Evolutionary conservation across 2,888 invertebrate species (phyloP).

Genomic region (Coleophora deauratella): DNA sequence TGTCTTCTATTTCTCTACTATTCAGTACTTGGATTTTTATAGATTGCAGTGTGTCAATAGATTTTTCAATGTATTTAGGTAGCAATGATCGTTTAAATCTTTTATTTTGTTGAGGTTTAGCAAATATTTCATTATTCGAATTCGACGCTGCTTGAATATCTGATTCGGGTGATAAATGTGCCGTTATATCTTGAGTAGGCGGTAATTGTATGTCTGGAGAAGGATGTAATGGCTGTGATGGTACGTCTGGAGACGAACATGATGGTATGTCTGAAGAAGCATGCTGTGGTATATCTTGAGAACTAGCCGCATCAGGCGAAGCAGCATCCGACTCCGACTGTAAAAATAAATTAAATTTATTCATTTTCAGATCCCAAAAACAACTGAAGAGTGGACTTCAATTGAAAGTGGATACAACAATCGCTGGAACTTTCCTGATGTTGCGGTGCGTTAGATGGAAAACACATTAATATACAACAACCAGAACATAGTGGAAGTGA

Average conservation of each 20-base stretch:
- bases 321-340: neutral
- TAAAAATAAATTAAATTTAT: neutral
- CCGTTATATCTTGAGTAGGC: too few relatives aligned
- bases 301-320: neutral
- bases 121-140: neutral
- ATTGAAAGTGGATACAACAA: neutral
- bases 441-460: conserved; percentile 1
- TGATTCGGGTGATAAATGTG: too few relatives aligned
- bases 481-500: neutral
- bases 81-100: too few relatives aligned
- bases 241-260: neutral
- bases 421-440: neutral
- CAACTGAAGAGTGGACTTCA: neutral
- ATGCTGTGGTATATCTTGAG: neutral
- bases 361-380: conserved; percentile 2
- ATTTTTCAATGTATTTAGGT: conserved; percentile 1
- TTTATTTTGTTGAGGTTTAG: too few relatives aligned
- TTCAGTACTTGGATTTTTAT: conserved; percentile 3
- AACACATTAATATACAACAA: conserved; percentile 2
- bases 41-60: conserved; percentile 2
- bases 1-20: conserved; percentile 4
- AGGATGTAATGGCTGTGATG: too few relatives aligned
- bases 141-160: too few relatives aligned
- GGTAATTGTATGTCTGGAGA: too few relatives aligned
- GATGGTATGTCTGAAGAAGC: neutral